Evolutionary conservation across 2,113 vertebrate genomes (phyloP).

Genomic region (Gobiocypris rarus): DNA sequence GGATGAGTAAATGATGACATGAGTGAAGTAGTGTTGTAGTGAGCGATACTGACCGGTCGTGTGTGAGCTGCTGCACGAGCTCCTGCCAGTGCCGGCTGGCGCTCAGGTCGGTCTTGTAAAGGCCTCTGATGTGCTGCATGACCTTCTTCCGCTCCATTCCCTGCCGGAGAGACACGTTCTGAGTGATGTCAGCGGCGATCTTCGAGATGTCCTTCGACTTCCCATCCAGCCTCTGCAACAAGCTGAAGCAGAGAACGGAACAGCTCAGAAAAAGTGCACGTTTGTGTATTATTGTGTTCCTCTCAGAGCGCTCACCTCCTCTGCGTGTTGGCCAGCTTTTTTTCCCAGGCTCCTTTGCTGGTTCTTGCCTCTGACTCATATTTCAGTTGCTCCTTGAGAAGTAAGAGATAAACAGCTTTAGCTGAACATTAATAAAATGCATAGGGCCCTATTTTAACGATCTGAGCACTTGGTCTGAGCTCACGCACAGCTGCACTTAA

Average conservation of each 20-base stretch:
- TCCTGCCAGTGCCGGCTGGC: constrained; percentile 97
- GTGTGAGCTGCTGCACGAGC: constrained; percentile 92
- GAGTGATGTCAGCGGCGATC: constrained; percentile 95
- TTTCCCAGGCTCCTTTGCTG: constrained; percentile 91
- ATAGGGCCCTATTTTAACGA: too few species aligned
- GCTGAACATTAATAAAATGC: background rate
- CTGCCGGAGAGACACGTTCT: constrained; percentile 92
- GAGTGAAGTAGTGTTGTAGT: background rate
- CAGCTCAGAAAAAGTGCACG: background rate
- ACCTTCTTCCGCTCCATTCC: constrained; percentile 97
- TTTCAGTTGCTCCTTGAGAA: constrained; percentile 87
- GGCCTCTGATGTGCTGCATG: constrained; percentile 93
- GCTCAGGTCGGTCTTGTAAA: constrained; percentile 93
- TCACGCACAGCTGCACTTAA: too few species aligned
- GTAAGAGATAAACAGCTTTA: background rate
- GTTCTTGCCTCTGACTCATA: constrained; percentile 86
- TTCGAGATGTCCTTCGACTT: constrained; percentile 97
- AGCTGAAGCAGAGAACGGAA: constrained; percentile 71
- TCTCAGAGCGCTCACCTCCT: constrained; percentile 66
- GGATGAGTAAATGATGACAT: background rate
- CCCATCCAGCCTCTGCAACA: constrained; percentile 92
- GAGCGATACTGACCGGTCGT: constrained; percentile 82
- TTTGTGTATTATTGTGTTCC: background rate
- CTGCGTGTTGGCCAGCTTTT: constrained; percentile 86
- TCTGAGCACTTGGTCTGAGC: too few species aligned